Evolutionary conservation across 1,140 invertebrate species (phyloP), one percentile per base, ranked within the genome.

Genomic region (Zaprionus camerounensis): DNA sequence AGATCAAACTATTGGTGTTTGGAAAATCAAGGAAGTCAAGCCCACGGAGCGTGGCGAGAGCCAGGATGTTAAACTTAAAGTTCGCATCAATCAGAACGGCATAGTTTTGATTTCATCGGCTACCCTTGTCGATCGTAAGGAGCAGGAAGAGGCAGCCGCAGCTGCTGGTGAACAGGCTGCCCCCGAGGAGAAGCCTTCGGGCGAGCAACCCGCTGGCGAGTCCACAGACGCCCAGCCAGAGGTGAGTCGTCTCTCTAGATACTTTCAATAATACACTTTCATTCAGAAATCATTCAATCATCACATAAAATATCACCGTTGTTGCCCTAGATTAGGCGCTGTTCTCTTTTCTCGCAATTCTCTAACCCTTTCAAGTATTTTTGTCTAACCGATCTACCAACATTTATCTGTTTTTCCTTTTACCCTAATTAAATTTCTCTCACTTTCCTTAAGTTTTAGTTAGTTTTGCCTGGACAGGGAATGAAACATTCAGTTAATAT

Each of bases 21-120:
- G 97, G 94, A 94, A 95, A 17, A 95, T 99, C 24, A 96, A 96
- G 68, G 97, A 98, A 87, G 96, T 99, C 1, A 96, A 96, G 80
- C 97, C 97, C 56, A 95, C 95, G 44, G 83, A 96, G n/a, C 97
- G 98, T 78, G 98, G 98, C 5, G 97, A 98, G 83, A 95, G 95
- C 28, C 96, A 97, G 56, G 99, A 99, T 93, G 96, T 99, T 0
- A 99, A 99, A 93, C 96, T 99, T 0, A 99, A 99, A 94, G 97
- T 98, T 6, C 94, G 98, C 73, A 94, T 99, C 20, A 99, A 99
- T 93, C 94, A 97, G 15, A 97, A 99, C 93, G 99, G 99, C 15
- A 96, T 99, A 56, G 96, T 99, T 81, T 95, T 95, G 5, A 95
- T 99, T 4, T 95, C 95, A 3, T 97, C 96, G 69, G 99, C 99